phyloP scores from a whole-genome alignment of 2,888 invertebrate genomes.

The Digitonthophagus gazella region DNA sequence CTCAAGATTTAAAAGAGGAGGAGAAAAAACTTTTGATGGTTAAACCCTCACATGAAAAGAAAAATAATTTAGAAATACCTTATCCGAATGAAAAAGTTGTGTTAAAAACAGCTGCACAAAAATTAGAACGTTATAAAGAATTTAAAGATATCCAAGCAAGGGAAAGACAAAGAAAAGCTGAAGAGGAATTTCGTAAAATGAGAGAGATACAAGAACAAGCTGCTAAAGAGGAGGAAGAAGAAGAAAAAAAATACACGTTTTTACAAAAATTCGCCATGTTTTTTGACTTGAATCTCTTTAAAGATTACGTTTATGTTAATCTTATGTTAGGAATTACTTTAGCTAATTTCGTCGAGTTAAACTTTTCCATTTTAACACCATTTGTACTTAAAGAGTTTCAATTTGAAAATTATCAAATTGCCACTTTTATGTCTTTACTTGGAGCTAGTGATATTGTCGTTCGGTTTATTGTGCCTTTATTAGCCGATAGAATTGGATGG shows the following conservation, averaged over 20 bases:
- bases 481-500: constrained; percentile 69
- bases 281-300: constrained; percentile 69
- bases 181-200: constrained; percentile 21
- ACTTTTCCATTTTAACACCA: constrained; percentile 71
- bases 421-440: constrained; percentile 67
- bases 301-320: constrained; percentile 68
- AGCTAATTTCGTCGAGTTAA: constrained; percentile 69
- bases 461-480: constrained; percentile 65
- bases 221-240: constrained; percentile 31
- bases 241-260: constrained; percentile 49
- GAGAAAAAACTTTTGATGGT: constrained; percentile 49
- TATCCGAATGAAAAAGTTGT: constrained; percentile 56
- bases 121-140: constrained; percentile 53
- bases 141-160: constrained; percentile 22
- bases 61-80: constrained; percentile 13
- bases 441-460: constrained; percentile 65
- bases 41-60: background rate
- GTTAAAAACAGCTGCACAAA: constrained; percentile 57
- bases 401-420: constrained; percentile 60
- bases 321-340: constrained; percentile 69
- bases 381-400: constrained; percentile 70
- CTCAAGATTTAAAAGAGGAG: constrained; percentile 51
- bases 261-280: constrained; percentile 61
- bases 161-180: constrained; percentile 24
- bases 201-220: constrained; percentile 23